A percentile compares a stretch with the other conserved stretches of the same genome.
phyloP scores from a whole-genome alignment of 2,797 vertebrate species.

The Anas bahamensis region DNA sequence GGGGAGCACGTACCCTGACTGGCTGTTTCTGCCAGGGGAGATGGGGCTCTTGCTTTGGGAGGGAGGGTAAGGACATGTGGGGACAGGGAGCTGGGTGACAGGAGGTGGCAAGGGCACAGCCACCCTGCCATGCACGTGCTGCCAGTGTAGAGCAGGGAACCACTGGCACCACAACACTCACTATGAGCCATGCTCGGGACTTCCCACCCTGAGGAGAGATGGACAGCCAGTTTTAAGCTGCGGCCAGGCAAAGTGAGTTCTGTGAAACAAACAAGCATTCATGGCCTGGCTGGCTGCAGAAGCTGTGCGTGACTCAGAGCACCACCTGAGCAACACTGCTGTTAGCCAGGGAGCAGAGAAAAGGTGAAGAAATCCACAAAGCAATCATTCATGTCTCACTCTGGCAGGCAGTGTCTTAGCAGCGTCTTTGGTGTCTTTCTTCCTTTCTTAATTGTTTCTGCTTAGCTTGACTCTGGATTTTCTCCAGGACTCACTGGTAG shows the following conservation, averaged over 20 bases:
- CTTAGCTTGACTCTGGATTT: neutral
- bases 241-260: neutral
- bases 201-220: neutral
- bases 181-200: neutral
- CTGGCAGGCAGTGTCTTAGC: neutral
- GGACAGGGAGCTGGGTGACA: neutral
- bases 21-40: neutral
- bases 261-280: neutral
- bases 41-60: neutral
- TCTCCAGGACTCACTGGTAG: neutral
- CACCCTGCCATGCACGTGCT: neutral
- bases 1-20: neutral
- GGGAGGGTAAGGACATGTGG: neutral
- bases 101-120: neutral
- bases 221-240: neutral
- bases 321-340: neutral
- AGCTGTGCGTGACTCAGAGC: constrained; percentile 7
- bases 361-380: constrained; percentile 10
- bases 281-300: neutral
- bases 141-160: neutral
- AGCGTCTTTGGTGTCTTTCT: neutral
- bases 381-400: neutral
- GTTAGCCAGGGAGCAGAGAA: neutral
- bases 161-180: neutral
- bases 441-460: neutral